These are phyloP conservation scores for Oscheius sp. DNA, from an alignment of 2,888 invertebrate genomes.

Conservation along the genomic window DNA sequence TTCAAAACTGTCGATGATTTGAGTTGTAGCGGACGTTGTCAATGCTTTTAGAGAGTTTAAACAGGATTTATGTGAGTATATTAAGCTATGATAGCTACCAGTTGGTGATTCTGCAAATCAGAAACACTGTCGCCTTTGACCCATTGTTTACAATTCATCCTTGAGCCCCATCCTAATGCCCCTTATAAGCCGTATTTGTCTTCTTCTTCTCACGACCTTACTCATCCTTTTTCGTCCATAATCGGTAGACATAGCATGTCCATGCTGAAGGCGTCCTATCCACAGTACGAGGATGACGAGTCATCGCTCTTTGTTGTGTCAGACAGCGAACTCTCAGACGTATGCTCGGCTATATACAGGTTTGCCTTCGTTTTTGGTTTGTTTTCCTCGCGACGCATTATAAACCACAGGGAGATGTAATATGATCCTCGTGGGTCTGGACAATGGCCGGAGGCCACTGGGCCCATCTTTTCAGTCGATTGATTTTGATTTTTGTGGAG, in stretches of 20 bases:
- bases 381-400: conserved; percentile 13
- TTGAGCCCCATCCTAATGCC: conserved; percentile 18
- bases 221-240: conserved; percentile 20
- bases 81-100: background rate
- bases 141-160: conserved; percentile 17
- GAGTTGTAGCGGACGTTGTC: background rate
- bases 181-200: conserved; percentile 20
- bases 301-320: conserved; percentile 32
- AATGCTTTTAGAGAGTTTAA: too few species aligned
- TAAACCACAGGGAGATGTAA: conserved; percentile 17
- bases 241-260: conserved; percentile 8
- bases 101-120: too few species aligned
- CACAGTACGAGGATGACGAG: conserved; percentile 25
- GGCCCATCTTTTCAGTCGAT: too few species aligned
- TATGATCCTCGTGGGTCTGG: conserved; percentile 9
- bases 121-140: too few species aligned
- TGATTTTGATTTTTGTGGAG: too few species aligned
- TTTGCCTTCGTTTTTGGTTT: conserved; percentile 18
- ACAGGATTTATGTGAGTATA: too few species aligned
- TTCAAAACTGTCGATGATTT: background rate
- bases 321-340: conserved; percentile 27
- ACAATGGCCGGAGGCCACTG: background rate
- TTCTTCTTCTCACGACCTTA: conserved; percentile 13
- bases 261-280: conserved; percentile 22
- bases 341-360: conserved; percentile 18